These are phyloP conservation scores for Myxocyprinus asiaticus DNA, from an alignment of 2,113 vertebrate genomes.

Conservation along the genomic window DNA sequence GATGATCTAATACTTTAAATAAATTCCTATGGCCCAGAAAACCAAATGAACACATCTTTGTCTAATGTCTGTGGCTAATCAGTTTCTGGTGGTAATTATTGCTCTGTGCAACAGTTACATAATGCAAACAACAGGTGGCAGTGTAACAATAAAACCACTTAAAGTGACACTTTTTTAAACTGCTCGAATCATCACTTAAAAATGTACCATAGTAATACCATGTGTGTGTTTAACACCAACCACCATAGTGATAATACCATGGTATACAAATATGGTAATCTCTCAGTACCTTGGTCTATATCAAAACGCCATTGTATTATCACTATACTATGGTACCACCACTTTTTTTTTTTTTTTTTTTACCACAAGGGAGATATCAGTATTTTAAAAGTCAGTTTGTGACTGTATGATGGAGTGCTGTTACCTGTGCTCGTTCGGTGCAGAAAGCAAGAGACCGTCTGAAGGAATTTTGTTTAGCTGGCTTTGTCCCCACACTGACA, in stretches of 20 bases:
- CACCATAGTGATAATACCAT: too few species aligned
- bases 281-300: too few species aligned
- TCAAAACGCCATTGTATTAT: not conserved
- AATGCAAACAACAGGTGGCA: slow-evolving; percentile 43
- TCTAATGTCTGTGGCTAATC: not conserved
- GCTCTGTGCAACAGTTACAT: not conserved
- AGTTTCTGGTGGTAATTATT: not conserved
- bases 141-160: not conserved
- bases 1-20: too few species aligned
- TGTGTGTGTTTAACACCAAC: too few species aligned
- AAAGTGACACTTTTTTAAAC: not conserved
- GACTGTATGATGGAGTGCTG: not conserved
- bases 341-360: not conserved
- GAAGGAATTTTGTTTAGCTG: slow-evolving; percentile 74
- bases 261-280: too few species aligned
- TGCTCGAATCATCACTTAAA: not conserved
- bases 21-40: not conserved
- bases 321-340: not conserved
- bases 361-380: not conserved
- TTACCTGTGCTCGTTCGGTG: slow-evolving; percentile 76
- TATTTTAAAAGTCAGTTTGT: not conserved
- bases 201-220: too few species aligned
- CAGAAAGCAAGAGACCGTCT: slow-evolving; percentile 74
- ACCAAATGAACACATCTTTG: not conserved
- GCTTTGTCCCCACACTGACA: slow-evolving; percentile 59